Percentiles rank a stretch among this genome's conserved stretches.
Conservation (phyloP, 2,888 invertebrate genomes). For the Opisthograptis luteolata region DNA sequence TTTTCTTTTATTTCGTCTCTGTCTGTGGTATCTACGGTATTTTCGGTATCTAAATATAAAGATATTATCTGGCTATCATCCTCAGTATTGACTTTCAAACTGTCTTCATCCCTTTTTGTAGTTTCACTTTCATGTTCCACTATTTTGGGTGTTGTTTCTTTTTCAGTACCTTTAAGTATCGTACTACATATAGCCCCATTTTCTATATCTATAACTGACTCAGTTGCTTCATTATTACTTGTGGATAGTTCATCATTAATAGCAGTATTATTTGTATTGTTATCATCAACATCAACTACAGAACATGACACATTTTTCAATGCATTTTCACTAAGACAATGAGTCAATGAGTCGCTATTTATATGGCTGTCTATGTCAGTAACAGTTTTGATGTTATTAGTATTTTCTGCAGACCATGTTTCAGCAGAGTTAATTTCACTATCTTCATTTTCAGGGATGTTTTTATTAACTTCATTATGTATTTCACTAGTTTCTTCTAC, state of each 20-base stretch:
- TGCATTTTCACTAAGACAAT: slow-evolving; percentile 5
- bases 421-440: too few relatives aligned
- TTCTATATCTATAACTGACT: background rate
- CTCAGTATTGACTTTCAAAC: slow-evolving; percentile 30
- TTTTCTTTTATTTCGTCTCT: slow-evolving; percentile 18
- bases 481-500: slow-evolving; percentile 21
- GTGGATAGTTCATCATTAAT: slow-evolving; percentile 14
- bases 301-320: slow-evolving; percentile 16
- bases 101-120: background rate
- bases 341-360: background rate
- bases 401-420: background rate
- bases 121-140: background rate
- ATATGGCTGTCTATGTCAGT: background rate
- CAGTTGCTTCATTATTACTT: slow-evolving; percentile 13
- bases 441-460: background rate
- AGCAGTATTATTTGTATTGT: slow-evolving; percentile 39
- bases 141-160: background rate
- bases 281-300: slow-evolving; percentile 23
- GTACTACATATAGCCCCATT: background rate
- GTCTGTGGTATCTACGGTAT: slow-evolving; percentile 21
- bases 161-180: background rate
- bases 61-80: slow-evolving; percentile 51
- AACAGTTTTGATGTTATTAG: background rate
- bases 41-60: slow-evolving; percentile 56
- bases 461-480: slow-evolving; percentile 2